A percentile compares a stretch with the other conserved stretches of the same genome.
These are phyloP conservation scores for Apus apus DNA, from an alignment of 2,113 vertebrate genomes.

Conservation along the genomic window DNA sequence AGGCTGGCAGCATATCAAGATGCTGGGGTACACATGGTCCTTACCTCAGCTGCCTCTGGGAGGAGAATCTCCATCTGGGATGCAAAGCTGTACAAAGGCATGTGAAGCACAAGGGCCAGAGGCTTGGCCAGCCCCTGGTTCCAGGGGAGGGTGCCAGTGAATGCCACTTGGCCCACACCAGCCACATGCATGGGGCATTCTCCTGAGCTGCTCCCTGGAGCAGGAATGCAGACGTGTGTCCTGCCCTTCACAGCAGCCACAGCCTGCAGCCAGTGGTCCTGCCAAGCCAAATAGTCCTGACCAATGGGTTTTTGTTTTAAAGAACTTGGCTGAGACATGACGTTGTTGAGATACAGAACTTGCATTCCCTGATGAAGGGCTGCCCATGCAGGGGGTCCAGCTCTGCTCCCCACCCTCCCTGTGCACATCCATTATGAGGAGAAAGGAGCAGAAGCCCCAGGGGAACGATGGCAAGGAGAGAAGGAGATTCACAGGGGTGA, in stretches of 20 bases:
- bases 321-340: background rate
- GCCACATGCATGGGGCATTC: background rate
- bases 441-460: background rate
- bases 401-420: background rate
- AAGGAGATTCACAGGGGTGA: background rate
- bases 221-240: background rate
- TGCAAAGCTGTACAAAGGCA: background rate
- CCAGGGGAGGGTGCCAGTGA: background rate
- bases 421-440: fast-evolving
- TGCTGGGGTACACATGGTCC: background rate
- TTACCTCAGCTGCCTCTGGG: background rate
- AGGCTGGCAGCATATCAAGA: background rate
- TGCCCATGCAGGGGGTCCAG: fast-evolving
- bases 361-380: background rate
- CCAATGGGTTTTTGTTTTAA: fast-evolving
- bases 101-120: background rate
- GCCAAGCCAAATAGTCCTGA: background rate
- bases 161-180: background rate
- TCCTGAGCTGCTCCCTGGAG: background rate
- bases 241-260: background rate
- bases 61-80: background rate
- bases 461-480: background rate
- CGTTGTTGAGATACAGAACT: background rate
- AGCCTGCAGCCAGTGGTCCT: background rate
- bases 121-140: background rate